Evolutionary conservation across 2,888 invertebrate genomes (phyloP).

Genomic region (Synergus gifuensis): DNA sequence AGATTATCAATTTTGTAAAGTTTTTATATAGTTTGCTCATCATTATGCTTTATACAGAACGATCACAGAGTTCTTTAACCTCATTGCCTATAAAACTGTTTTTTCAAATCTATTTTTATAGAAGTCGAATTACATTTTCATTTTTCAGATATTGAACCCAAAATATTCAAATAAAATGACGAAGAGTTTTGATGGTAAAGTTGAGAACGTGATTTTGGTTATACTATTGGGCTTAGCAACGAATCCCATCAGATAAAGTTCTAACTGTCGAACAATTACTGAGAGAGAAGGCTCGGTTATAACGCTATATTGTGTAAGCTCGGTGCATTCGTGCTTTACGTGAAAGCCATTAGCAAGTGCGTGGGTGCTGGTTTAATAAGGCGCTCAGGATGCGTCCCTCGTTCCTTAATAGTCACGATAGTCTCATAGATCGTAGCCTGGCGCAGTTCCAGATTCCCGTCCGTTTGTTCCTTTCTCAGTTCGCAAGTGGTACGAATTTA

Average conservation of each 20-base stretch:
- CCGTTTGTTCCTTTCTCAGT: slow-evolving; percentile 28
- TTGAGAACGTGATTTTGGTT: not conserved
- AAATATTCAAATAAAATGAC: not conserved
- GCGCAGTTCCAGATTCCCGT: slow-evolving; percentile 48
- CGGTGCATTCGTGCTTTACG: slow-evolving; percentile 27
- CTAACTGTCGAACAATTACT: not conserved
- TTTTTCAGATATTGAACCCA: too few species aligned
- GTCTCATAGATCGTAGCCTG: slow-evolving; percentile 53
- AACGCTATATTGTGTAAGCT: slow-evolving; percentile 1
- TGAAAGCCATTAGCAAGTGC: slow-evolving; percentile 42
- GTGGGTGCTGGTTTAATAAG: slow-evolving; percentile 21
- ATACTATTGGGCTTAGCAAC: not conserved
- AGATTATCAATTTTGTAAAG: not conserved
- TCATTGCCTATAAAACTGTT: not conserved
- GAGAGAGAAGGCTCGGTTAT: not conserved
- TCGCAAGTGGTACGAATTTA: slow-evolving; percentile 41
- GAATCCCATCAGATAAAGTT: slow-evolving; percentile 1
- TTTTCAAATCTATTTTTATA: too few species aligned
- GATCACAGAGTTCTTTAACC: not conserved
- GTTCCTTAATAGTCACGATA: slow-evolving; percentile 45
- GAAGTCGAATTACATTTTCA: too few species aligned
- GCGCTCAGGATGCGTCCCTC: slow-evolving; percentile 29
- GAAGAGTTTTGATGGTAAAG: not conserved
- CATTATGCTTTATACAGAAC: not conserved
- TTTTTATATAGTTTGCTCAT: not conserved